Conservation (phyloP, 2,797 vertebrate species). For the Tapirus indicus region DNA sequence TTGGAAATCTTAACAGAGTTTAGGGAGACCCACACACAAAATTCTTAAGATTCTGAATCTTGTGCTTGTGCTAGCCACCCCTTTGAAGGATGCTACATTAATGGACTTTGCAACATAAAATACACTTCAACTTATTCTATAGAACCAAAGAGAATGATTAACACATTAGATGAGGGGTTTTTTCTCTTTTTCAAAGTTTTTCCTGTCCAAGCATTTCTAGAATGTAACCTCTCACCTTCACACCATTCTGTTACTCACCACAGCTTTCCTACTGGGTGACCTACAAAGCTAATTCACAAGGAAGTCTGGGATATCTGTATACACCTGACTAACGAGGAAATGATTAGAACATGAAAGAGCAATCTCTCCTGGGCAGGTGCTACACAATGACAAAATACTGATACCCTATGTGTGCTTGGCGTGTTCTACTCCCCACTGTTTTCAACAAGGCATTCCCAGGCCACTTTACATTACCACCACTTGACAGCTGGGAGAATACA, state of each 20-base stretch:
- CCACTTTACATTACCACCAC: neutral
- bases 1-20: neutral
- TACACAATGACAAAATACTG: neutral
- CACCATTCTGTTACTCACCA: neutral
- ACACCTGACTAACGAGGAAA: constrained; percentile 12
- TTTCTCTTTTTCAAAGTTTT: neutral
- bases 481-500: neutral
- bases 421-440: neutral
- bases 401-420: neutral
- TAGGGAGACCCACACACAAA: neutral
- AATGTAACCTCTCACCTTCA: neutral
- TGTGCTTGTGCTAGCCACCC: neutral
- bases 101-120: neutral
- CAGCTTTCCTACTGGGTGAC: neutral
- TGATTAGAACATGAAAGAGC: neutral
- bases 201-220: neutral
- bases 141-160: neutral
- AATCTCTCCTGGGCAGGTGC: neutral
- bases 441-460: neutral
- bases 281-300: constrained; percentile 40
- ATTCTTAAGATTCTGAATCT: neutral
- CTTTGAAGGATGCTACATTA: neutral
- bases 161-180: neutral
- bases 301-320: neutral
- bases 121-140: neutral